Base-by-base conservation (phyloP, 2,113 vertebrate genomes). In the Saguinus imperator region DNA sequence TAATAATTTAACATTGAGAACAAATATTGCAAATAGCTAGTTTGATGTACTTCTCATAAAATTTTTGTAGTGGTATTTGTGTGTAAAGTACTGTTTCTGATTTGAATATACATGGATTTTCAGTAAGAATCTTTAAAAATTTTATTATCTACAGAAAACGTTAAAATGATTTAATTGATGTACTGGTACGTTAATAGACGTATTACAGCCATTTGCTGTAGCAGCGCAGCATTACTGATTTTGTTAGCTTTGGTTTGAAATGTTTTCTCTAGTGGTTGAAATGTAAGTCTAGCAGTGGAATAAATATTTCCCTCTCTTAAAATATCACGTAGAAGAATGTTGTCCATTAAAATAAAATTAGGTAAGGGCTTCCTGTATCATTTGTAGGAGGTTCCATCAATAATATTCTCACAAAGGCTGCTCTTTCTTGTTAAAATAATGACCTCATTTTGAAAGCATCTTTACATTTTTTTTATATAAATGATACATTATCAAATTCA, bases 171-270 rank as follows among this genome's bases (percentile, higher is more conserved):
- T 86, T 66, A 52, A 17, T 90, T 89, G 8, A 50, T 32, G 2
- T 70, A 16, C 11, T 76, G 20, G 4, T 76, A 81, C 32, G 40
- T 91, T 57, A 87, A 37, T 73, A 79, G 70, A 55, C 6, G 17
- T 72, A 11, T 75, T 29, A 70, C 6, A 57, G 23, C 32, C 18
- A 6, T 40, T 89, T 92, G 72, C 45, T 13, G 55, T 90, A 45
- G 37, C 57, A 48, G 92, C 37, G 87, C 16, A 48, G 73, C 70
- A 77, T 83, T 66, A 37, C 72, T 82, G 50, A 48, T 64, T 52
- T 87, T 91, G 9, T 95, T 85, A 86, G 61, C 64, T 92, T 89
- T 93, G 45, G n/a, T 94, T 93, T 96, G 73, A 68, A 87, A 73
- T 93, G 90, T 85, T n/a, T 87, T 96, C 73, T 93, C 12, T 43